phyloP scores from a whole-genome alignment of 2,113 vertebrate genomes.

The Poecilia latipinna region DNA sequence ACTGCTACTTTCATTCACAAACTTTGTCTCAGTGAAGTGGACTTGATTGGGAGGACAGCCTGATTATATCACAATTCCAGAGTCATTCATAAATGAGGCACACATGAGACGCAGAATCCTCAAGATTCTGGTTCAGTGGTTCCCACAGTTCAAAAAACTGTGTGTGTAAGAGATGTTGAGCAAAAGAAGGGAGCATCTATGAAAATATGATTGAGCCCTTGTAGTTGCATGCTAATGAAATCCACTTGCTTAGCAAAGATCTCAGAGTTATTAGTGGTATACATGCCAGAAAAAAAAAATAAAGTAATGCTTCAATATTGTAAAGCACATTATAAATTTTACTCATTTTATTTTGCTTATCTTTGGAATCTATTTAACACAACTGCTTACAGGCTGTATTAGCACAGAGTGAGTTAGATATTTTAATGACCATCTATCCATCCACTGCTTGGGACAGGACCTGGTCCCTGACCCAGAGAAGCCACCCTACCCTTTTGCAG shows the following conservation, averaged over 20 bases:
- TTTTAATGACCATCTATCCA: no score
- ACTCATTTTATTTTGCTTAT: background rate
- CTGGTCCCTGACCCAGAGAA: no score
- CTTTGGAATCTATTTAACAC: background rate
- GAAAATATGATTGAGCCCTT: conserved; percentile 2
- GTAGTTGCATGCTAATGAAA: background rate
- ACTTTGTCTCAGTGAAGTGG: conserved; percentile 52
- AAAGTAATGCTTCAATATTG: background rate
- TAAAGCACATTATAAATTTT: background rate
- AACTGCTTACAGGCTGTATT: background rate
- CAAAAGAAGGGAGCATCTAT: conserved; percentile 3
- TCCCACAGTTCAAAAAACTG: background rate
- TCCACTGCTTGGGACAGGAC: no score
- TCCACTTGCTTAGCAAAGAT: background rate
- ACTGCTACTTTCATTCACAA: conserved; percentile 67
- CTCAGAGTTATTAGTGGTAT: background rate
- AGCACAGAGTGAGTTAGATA: no score
- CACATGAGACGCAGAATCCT: conserved; percentile 33
- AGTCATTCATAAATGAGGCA: conserved; percentile 62
- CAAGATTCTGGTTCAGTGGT: conserved; percentile 50
- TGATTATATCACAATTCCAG: conserved; percentile 57
- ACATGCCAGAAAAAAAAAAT: background rate
- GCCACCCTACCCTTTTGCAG: no score
- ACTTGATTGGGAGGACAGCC: conserved; percentile 45
- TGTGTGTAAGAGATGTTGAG: background rate